phyloP scores from a whole-genome alignment of 2,113 vertebrate genomes.

The Pionites leucogaster region DNA sequence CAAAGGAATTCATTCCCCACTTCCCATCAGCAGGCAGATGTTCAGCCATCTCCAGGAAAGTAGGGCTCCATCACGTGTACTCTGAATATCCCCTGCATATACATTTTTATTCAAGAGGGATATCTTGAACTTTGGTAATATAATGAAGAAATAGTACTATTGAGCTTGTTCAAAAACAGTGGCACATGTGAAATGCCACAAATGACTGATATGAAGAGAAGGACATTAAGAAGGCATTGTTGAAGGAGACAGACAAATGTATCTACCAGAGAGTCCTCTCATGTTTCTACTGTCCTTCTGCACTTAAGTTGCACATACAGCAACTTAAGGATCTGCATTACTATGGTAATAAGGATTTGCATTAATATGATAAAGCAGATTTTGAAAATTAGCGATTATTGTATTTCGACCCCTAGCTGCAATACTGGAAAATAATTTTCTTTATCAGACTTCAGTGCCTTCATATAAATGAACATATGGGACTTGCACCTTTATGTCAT shows the following conservation, averaged over 20 bases:
- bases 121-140: background rate
- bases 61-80: fast-evolving
- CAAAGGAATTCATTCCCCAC: background rate
- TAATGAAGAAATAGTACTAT: background rate
- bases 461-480: background rate
- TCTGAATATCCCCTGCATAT: background rate
- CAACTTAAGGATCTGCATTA: background rate
- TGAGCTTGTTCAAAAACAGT: background rate
- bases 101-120: background rate
- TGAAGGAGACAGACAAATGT: background rate
- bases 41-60: background rate
- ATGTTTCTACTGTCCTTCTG: background rate
- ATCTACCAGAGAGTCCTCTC: background rate
- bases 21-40: background rate
- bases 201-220: background rate
- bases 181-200: background rate
- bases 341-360: background rate
- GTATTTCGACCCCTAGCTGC: background rate
- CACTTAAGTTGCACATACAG: background rate
- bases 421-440: background rate
- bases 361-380: background rate
- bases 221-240: background rate
- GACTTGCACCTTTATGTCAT: background rate
- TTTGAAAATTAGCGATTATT: background rate
- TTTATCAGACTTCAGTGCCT: background rate